phyloP scores from a whole-genome alignment of 1,140 invertebrate genomes.

The Drosophila melanica region DNA sequence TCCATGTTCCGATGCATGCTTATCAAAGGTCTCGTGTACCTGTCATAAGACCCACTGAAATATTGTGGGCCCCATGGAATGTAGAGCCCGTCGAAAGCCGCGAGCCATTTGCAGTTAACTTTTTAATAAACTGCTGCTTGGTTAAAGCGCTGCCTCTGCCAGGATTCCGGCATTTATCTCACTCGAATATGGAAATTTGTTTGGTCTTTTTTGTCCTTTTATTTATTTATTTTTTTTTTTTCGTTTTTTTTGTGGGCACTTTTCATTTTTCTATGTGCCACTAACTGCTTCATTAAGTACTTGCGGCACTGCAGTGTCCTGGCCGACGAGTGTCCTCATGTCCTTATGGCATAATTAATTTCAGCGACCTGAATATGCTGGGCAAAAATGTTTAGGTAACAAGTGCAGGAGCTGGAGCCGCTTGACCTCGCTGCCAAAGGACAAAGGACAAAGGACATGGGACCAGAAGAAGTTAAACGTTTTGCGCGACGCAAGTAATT shows the following conservation, averaged over 20 bases:
- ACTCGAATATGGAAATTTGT: constrained; percentile 71
- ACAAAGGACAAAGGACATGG: not conserved
- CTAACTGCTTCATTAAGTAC: constrained; percentile 77
- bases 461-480: constrained; percentile 5
- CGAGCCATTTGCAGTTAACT: constrained; percentile 26
- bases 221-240: not conserved
- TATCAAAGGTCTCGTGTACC: constrained; percentile 73
- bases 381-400: constrained; percentile 6
- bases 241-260: not conserved
- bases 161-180: constrained; percentile 67
- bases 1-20: constrained; percentile 55
- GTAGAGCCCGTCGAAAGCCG: not conserved
- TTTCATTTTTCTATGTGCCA: constrained; percentile 14
- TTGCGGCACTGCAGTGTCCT: constrained; percentile 52
- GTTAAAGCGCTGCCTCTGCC: constrained; percentile 2
- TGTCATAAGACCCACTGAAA: constrained; percentile 79
- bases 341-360: constrained; percentile 72
- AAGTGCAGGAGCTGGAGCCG: not conserved
- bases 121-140: constrained; percentile 34
- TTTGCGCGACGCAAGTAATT: constrained; percentile 14
- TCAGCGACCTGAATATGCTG: constrained; percentile 60
- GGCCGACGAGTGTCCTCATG: constrained; percentile 57
- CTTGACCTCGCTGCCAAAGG: constrained; percentile 16
- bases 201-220: constrained; percentile 18
- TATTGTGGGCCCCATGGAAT: constrained; percentile 54